phyloP scores from a whole-genome alignment of 92 coral and sea anemone species.

The Nematostella vectensis region DNA sequence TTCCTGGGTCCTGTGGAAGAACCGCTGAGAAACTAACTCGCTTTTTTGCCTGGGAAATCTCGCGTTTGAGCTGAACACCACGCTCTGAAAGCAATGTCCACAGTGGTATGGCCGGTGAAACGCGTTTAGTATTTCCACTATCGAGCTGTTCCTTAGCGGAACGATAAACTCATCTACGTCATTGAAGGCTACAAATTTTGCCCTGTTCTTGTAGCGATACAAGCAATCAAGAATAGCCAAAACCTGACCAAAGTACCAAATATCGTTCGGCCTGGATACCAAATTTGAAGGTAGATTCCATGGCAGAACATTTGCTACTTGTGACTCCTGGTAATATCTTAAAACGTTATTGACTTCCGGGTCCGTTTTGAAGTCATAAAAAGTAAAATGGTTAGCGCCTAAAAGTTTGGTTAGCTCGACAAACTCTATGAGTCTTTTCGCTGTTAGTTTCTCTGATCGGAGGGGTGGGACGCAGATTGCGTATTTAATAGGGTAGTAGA shows the following conservation, averaged over 20 bases:
- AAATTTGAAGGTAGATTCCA: slow-evolving; percentile 41
- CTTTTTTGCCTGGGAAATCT: slow-evolving; percentile 13
- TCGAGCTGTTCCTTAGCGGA: slow-evolving; percentile 27
- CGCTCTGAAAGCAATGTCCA: slow-evolving; percentile 49
- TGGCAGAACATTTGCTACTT: slow-evolving; percentile 23
- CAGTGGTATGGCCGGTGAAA: slow-evolving; percentile 25
- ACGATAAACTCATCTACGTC: slow-evolving; percentile 61
- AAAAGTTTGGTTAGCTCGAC: slow-evolving; percentile 35
- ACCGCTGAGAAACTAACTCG: slow-evolving; percentile 8
- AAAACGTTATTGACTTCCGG: slow-evolving; percentile 14
- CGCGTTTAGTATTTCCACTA: slow-evolving; percentile 15
- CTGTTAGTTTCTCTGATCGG: slow-evolving; percentile 11
- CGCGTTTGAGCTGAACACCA: slow-evolving; percentile 33
- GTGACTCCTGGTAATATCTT: slow-evolving; percentile 21
- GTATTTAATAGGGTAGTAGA: slow-evolving; percentile 4
- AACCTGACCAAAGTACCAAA: slow-evolving; percentile 44
- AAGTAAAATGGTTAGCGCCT: slow-evolving; percentile 42
- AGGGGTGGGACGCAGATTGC: slow-evolving; percentile 47
- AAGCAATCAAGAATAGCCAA: slow-evolving; percentile 45
- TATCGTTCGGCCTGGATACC: slow-evolving; percentile 4
- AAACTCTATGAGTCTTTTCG: slow-evolving; percentile 37
- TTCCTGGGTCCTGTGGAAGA: slow-evolving; percentile 12
- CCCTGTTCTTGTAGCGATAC: slow-evolving; percentile 22
- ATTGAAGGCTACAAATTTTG: slow-evolving; percentile 41
- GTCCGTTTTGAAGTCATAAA: slow-evolving; percentile 31